Conservation (phyloP, 2,888 invertebrate genomes). For the Choreutis nemorana region DNA sequence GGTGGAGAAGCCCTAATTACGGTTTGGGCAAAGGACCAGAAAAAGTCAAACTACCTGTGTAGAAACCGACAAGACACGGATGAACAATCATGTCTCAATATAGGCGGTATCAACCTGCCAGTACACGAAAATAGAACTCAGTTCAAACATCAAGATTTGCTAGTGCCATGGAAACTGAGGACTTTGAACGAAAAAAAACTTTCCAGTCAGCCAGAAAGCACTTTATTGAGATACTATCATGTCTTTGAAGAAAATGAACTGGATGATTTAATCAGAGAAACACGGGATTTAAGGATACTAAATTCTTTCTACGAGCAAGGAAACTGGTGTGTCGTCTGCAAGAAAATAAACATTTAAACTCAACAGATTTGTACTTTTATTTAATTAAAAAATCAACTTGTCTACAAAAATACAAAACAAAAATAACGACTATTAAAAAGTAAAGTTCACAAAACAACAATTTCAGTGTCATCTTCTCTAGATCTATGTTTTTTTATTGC, state of each 20-base stretch:
- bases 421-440: conserved; percentile 25
- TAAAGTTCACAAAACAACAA: conserved; percentile 26
- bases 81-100: conserved; percentile 20
- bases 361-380: conserved; percentile 32
- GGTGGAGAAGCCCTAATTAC: conserved; percentile 86
- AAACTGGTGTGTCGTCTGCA: conserved; percentile 90
- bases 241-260: conserved; percentile 89
- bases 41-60: conserved; percentile 57
- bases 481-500: too few species aligned
- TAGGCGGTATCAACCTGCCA: conserved; percentile 62
- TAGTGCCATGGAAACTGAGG: conserved; percentile 94
- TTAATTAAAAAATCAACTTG: conserved; percentile 25
- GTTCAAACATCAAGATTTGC: conserved; percentile 87
- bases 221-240: conserved; percentile 89
- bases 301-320: conserved; percentile 93
- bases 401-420: conserved; percentile 39
- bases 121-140: conserved; percentile 91
- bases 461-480: too few species aligned
- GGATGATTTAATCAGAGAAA: conserved; percentile 67
- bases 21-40: conserved; percentile 96
- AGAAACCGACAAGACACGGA: conserved; percentile 23
- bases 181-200: conserved; percentile 27
- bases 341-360: conserved; percentile 54
- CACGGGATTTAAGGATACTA: conserved; percentile 63
- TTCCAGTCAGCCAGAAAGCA: conserved; percentile 40